These are phyloP conservation scores for Drosophila leonis DNA, from an alignment of 2,888 invertebrate species.

Conservation along the genomic window DNA sequence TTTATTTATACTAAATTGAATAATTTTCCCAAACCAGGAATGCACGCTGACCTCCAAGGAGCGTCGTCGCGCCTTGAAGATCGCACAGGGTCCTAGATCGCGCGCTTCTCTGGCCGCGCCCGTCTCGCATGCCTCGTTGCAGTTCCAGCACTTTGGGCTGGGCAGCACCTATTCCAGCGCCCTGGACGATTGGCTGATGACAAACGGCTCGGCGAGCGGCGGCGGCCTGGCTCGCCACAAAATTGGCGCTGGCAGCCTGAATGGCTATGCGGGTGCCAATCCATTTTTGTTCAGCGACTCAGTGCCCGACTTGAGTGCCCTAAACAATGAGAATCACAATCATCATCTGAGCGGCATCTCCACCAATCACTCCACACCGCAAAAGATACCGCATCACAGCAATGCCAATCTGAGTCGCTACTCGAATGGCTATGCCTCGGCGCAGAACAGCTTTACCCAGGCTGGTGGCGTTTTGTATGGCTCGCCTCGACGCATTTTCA, in stretches of 20 bases:
- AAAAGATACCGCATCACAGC: conserved; percentile 84
- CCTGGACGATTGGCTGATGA: conserved; percentile 87
- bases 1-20: background rate
- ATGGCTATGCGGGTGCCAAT: conserved; percentile 84
- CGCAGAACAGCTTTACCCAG: conserved; percentile 83
- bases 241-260: conserved; percentile 83
- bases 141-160: conserved; percentile 84
- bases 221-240: conserved; percentile 85
- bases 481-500: conserved; percentile 84
- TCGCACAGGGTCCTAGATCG: conserved; percentile 85
- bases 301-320: conserved; percentile 84
- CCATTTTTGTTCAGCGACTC: conserved; percentile 85
- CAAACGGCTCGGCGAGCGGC: conserved; percentile 84
- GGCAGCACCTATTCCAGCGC: conserved; percentile 86
- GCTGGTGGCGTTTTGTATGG: conserved; percentile 76
- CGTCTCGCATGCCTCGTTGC: conserved; percentile 84
- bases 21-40: conserved; percentile 83
- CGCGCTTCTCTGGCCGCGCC: conserved; percentile 85
- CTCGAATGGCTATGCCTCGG: conserved; percentile 83
- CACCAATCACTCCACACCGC: conserved; percentile 85
- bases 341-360: conserved; percentile 82
- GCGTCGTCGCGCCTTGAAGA: conserved; percentile 87
- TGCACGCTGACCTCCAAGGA: conserved; percentile 89
- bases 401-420: conserved; percentile 83
- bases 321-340: conserved; percentile 84